Evolutionary conservation across 2,797 vertebrate species (phyloP), one percentile per base, ranked within the genome.

Genomic region (Oceanodroma leucorhoa): DNA sequence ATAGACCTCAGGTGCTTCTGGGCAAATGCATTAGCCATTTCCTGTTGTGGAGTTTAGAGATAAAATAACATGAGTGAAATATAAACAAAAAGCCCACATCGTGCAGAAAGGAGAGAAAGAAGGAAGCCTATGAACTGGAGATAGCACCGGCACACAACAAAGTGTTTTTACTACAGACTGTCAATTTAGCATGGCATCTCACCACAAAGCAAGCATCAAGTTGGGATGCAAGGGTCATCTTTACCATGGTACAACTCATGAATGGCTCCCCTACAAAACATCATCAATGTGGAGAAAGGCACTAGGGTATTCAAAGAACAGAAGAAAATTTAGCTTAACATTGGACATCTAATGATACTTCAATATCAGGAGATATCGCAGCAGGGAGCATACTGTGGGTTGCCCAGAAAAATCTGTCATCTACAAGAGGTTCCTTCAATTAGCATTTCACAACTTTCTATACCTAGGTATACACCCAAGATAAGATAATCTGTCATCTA

Each of bases 21-120:
- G 66, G 99, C 99, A 97, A 99, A 98, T 73, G 99, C 98, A 81
- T 99, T 99, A 54, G 99, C 99, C 99, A 99, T 99, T 96, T 99
- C 99, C 99, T 99, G 96, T 76, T 65, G 65, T 61, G 90, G 95
- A 95, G 95, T 91, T 93, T 36, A 97, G 95, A 97, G 83, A 96
- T 41, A 30, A 88, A 93, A 93, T 15, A 75, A 65, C 7, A 27
- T 96, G 23, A 97, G 95, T 76, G 61, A 87, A 78, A 87, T 32
- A 87, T 34, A 87, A 83, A 55, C 66, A 75, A 54, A 71, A 93
- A 67, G n/a, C 5, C 27, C 9, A n/a, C n/a, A 62, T 46, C 17
- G 34, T 77, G 71, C 64, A 89, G 38, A 83, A 87, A 61, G 41
- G 32, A 94, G 50, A 83, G 83, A 76, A 90, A 40, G 30, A 69